Conservation (phyloP, 2,888 invertebrate genomes). For the Glaucopsyche alexis region DNA sequence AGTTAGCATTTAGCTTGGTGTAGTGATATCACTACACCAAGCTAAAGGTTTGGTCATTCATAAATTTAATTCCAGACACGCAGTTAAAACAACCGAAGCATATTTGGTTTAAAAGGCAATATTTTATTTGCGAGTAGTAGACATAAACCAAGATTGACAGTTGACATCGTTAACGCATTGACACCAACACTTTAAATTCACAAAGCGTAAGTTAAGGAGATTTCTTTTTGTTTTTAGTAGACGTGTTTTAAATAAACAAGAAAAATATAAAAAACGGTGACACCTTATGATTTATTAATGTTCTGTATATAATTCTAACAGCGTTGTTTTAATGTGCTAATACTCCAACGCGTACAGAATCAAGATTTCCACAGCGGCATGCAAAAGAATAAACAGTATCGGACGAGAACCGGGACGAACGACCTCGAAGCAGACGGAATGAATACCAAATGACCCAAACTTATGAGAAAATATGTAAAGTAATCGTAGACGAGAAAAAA, state of each 20-base stretch:
- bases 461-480: constrained; percentile 44
- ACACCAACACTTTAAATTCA: constrained; percentile 17
- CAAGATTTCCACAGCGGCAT: constrained; percentile 56
- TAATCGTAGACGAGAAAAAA: constrained; percentile 20
- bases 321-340: constrained; percentile 66
- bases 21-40: background rate
- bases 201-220: background rate
- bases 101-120: constrained; percentile 17
- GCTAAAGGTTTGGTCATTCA: background rate
- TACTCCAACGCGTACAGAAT: constrained; percentile 64
- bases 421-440: constrained; percentile 66
- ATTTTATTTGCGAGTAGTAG: constrained; percentile 16
- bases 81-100: background rate
- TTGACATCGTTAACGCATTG: constrained; percentile 17
- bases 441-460: constrained; percentile 65
- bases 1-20: no score
- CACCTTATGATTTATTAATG: constrained; percentile 29
- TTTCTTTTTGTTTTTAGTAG: constrained; percentile 21
- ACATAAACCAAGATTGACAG: constrained; percentile 10
- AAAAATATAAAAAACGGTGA: constrained; percentile 27
- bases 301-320: constrained; percentile 37
- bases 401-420: constrained; percentile 75
- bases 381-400: constrained; percentile 63
- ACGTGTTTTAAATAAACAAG: constrained; percentile 28
- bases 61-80: constrained; percentile 5